Evolutionary conservation across 2,113 vertebrate genomes (phyloP).

Genomic region (Micromys minutus): DNA sequence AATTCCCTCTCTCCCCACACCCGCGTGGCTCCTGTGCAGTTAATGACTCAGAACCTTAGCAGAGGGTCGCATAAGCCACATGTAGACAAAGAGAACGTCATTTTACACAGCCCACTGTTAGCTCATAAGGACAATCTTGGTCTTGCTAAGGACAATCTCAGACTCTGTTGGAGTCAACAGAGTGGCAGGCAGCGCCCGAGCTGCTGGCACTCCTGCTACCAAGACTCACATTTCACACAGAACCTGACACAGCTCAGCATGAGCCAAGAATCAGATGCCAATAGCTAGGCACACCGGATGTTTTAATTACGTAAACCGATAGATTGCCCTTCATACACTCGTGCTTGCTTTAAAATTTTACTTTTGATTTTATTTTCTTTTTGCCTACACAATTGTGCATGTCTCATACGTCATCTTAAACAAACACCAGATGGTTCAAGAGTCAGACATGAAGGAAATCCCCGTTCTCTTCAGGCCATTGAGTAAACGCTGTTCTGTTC

Average conservation of each 20-base stretch:
- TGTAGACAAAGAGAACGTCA: not conserved
- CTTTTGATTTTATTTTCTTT: slow-evolving; percentile 8
- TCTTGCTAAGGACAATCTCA: not conserved
- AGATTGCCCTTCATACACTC: not conserved
- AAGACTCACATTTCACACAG: not conserved
- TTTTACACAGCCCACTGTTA: not conserved
- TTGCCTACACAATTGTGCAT: not conserved
- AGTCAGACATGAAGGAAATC: slow-evolving; percentile 45
- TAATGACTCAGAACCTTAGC: not conserved
- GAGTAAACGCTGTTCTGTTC: slow-evolving; percentile 4
- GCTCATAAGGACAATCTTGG: not conserved
- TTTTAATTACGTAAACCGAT: not conserved
- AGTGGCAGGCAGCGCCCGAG: not conserved
- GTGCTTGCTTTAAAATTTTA: not conserved
- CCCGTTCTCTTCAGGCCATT: slow-evolving; percentile 30
- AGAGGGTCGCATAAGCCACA: not conserved
- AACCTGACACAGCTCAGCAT: not conserved
- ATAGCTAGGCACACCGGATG: not conserved
- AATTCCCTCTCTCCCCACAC: not conserved
- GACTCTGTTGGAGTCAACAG: not conserved
- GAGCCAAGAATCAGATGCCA: not conserved
- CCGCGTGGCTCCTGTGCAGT: not conserved
- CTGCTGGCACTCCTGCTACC: not conserved
- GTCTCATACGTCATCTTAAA: not conserved
- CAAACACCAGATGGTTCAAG: slow-evolving; percentile 24